Evolutionary conservation across 2,113 vertebrate genomes (phyloP).

Genomic region (Hipposideros armiger): DNA sequence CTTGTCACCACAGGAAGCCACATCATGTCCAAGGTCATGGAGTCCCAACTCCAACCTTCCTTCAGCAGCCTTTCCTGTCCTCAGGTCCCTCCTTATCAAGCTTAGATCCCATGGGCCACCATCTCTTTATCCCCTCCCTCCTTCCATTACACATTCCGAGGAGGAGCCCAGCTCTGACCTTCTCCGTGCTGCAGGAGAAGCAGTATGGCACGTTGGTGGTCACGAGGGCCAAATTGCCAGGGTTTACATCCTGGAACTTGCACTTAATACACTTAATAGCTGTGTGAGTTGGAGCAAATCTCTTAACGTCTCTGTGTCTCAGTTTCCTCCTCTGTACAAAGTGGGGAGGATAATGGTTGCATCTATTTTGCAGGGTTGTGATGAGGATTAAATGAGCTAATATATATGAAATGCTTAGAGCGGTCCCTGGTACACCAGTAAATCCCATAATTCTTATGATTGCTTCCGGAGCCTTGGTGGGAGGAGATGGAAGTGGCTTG

Average conservation of each 20-base stretch:
- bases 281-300: neutral
- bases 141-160: fast-evolving
- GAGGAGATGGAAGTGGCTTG: neutral
- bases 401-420: neutral
- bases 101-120: no score
- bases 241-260: neutral
- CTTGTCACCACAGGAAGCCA: neutral
- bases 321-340: neutral
- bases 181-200: neutral
- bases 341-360: neutral
- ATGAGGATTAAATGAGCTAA: neutral
- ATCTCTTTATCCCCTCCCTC: neutral
- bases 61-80: no score
- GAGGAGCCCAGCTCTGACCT: neutral
- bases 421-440: neutral
- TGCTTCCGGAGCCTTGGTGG: neutral
- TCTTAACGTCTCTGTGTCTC: neutral
- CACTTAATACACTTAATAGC: neutral
- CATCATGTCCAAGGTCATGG: neutral
- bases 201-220: fast-evolving
- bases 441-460: neutral
- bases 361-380: neutral
- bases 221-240: neutral
- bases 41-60: neutral
- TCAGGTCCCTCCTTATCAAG: neutral